Conservation (phyloP, 2,797 vertebrate species). For the Sebastes miniatus region DNA sequence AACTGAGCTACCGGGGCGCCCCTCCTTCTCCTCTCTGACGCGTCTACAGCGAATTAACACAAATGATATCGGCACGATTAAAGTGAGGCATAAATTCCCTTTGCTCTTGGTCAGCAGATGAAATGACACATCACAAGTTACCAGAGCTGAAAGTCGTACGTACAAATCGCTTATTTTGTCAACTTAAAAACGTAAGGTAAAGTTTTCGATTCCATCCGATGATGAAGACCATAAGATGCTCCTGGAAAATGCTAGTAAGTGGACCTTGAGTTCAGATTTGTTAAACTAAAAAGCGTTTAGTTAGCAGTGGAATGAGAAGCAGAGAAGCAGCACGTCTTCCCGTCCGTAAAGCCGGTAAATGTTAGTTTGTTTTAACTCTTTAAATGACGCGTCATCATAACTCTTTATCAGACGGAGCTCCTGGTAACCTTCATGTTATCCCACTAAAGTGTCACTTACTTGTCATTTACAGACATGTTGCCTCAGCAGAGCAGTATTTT, state of each 20-base stretch:
- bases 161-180: background rate
- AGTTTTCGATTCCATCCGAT: background rate
- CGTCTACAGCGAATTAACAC: too few species aligned
- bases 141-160: background rate
- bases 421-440: background rate
- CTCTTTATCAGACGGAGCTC: background rate
- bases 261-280: background rate
- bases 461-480: background rate
- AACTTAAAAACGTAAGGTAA: background rate
- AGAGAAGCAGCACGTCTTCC: too few species aligned
- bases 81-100: too few species aligned
- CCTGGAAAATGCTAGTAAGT: background rate
- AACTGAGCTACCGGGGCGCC: too few species aligned
- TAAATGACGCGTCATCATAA: background rate
- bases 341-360: background rate
- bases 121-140: background rate
- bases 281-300: background rate
- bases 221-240: background rate
- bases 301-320: background rate
- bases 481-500: constrained; percentile 26
- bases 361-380: background rate
- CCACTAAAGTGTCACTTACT: background rate
- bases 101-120: too few species aligned
- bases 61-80: too few species aligned
- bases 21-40: too few species aligned